phyloP scores from a whole-genome alignment of 2,113 vertebrate genomes.

The Mirounga angustirostris region DNA sequence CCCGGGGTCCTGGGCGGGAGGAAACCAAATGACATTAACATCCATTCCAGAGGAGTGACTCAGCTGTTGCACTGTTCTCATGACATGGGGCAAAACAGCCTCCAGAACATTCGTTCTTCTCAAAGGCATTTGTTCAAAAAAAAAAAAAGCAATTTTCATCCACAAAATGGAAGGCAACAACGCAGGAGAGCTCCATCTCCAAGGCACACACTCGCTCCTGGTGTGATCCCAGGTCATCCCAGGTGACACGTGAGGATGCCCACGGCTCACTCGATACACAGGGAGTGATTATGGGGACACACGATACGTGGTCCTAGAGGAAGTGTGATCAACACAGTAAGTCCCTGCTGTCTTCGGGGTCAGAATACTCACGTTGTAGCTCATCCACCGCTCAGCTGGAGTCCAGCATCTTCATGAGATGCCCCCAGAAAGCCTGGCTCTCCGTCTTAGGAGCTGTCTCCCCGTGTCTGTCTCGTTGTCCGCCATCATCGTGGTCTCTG shows the following conservation, averaged over 20 bases:
- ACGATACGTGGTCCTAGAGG: accelerated
- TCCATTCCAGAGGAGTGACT: constrained; percentile 86
- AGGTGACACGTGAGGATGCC: constrained; percentile 23
- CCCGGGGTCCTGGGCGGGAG: constrained; percentile 79
- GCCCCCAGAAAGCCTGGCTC: neutral
- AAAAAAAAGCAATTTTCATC: neutral
- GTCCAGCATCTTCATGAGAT: neutral
- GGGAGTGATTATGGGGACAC: neutral
- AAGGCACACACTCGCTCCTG: constrained; percentile 54
- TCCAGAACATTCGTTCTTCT: constrained; percentile 68
- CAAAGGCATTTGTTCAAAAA: constrained; percentile 66
- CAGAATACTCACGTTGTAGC: accelerated
- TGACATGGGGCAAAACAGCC: constrained; percentile 66
- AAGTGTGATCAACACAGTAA: accelerated
- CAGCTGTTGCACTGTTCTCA: constrained; percentile 71
- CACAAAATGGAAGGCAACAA: constrained; percentile 50
- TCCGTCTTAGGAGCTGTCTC: no score
- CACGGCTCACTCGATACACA: neutral
- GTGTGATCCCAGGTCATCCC: neutral
- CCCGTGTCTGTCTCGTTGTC: neutral
- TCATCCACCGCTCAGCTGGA: neutral
- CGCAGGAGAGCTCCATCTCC: constrained; percentile 47
- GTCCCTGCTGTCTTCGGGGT: neutral
- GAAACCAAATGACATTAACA: constrained; percentile 79
- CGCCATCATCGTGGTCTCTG: accelerated